phyloP scores from a whole-genome alignment of 37 sponge, comb jelly and placozoan species.

The Aplysina aerophoba region DNA sequence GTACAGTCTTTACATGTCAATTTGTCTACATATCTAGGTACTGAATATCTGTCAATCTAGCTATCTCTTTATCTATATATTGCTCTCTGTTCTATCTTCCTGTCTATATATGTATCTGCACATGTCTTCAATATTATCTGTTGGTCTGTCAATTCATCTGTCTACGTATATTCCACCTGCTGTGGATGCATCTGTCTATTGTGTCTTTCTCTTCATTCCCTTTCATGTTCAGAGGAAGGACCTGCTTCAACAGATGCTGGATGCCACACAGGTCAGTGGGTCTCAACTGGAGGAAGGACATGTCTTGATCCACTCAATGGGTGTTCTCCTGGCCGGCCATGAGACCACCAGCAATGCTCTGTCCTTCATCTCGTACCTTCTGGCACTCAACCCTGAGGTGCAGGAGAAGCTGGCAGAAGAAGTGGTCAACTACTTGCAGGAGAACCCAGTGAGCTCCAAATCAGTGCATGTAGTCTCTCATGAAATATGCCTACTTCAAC shows the following conservation, averaged over 20 bases:
- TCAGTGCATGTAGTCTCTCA: too few relatives aligned
- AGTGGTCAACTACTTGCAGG: constrained; percentile 53
- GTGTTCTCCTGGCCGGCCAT: constrained; percentile 75
- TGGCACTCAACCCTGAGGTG: constrained; percentile 69
- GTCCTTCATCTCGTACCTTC: constrained; percentile 61
- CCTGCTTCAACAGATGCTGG: constrained; percentile 68
- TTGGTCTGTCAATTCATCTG: not conserved
- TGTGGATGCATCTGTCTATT: too few relatives aligned
- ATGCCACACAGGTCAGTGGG: constrained; percentile 36
- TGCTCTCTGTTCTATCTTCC: too few relatives aligned
- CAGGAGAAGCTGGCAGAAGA: constrained; percentile 61
- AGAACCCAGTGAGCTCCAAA: constrained; percentile 53
- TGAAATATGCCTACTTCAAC: too few relatives aligned
- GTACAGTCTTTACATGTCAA: too few relatives aligned
- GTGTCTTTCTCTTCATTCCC: too few relatives aligned
- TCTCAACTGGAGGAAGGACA: constrained; percentile 40
- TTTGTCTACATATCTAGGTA: too few relatives aligned
- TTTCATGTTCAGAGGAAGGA: constrained; percentile 42
- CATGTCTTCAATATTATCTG: not conserved
- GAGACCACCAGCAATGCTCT: constrained; percentile 82
- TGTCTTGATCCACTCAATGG: constrained; percentile 39
- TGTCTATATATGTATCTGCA: too few relatives aligned
- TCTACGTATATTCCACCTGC: too few relatives aligned
- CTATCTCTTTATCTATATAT: too few relatives aligned
- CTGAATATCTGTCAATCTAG: too few relatives aligned